Evolutionary conservation across 2,888 invertebrate species (phyloP).

Genomic region (Horisme vitalbata): DNA sequence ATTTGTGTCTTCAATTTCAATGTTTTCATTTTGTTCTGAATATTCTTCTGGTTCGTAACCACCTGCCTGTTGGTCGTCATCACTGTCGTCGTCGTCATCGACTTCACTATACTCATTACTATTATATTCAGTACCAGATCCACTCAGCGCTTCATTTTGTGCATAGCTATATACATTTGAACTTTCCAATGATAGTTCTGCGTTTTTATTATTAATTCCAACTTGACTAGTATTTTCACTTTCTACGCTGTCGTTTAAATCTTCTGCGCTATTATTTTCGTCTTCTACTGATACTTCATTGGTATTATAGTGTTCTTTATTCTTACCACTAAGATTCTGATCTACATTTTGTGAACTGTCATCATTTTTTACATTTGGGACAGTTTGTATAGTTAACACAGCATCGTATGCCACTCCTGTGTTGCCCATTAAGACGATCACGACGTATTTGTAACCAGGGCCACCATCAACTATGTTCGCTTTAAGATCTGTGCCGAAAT

Average conservation of each 20-base stretch:
- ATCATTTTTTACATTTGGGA: slow-evolving; percentile 37
- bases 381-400: slow-evolving; percentile 65
- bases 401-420: slow-evolving; percentile 63
- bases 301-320: background rate
- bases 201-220: slow-evolving; percentile 35
- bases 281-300: slow-evolving; percentile 36
- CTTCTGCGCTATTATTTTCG: slow-evolving; percentile 46
- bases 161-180: slow-evolving; percentile 53
- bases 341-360: slow-evolving; percentile 26
- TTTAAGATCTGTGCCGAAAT: slow-evolving; percentile 71
- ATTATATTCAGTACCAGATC: slow-evolving; percentile 28
- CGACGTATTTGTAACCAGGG: slow-evolving; percentile 72
- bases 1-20: slow-evolving; percentile 13
- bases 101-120: slow-evolving; percentile 27
- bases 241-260: slow-evolving; percentile 47
- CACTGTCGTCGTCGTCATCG: slow-evolving; percentile 4
- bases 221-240: slow-evolving; percentile 40
- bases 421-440: slow-evolving; percentile 68
- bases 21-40: slow-evolving; percentile 9
- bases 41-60: slow-evolving; percentile 6
- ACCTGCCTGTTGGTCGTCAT: slow-evolving; percentile 13
- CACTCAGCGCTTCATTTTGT: slow-evolving; percentile 41
- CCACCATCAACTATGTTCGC: slow-evolving; percentile 72
- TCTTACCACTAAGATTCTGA: slow-evolving; percentile 20
- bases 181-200: slow-evolving; percentile 54